A percentile compares a stretch with the other conserved stretches of the same genome.
Evolutionary conservation across 2,888 invertebrate genomes (phyloP).

Genomic region (Diachrysia chrysitis): DNA sequence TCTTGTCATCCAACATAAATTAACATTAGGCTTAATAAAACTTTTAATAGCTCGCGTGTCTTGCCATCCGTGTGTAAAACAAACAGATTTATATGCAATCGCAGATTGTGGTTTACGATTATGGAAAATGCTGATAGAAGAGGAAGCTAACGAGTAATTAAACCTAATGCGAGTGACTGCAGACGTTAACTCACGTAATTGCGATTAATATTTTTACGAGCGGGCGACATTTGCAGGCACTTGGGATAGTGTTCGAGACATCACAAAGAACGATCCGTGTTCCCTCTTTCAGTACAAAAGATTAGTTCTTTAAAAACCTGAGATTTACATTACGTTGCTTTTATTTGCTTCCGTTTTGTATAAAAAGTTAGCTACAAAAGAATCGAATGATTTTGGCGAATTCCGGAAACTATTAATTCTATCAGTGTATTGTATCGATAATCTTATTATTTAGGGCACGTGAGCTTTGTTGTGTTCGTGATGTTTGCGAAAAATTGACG

Average conservation of each 20-base stretch:
- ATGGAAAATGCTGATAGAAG: constrained; percentile 78
- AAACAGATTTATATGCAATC: constrained; percentile 76
- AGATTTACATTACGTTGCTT: constrained; percentile 66
- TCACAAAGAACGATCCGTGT: constrained; percentile 65
- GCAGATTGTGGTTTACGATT: constrained; percentile 85
- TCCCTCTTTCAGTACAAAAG: constrained; percentile 65
- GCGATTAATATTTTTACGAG: constrained; percentile 61
- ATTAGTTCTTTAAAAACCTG: constrained; percentile 66
- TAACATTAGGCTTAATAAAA: constrained; percentile 54
- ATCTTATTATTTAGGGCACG: constrained; percentile 84
- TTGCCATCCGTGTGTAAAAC: constrained; percentile 68
- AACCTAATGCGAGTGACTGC: constrained; percentile 63
- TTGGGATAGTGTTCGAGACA: constrained; percentile 55
- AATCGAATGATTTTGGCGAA: constrained; percentile 67
- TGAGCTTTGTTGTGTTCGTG: constrained; percentile 83
- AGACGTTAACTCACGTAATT: constrained; percentile 61
- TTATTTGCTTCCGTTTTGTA: constrained; percentile 76
- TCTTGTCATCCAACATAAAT: constrained; percentile 50
- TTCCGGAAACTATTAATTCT: constrained; percentile 81
- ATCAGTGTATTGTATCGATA: constrained; percentile 73
- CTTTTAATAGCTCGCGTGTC: constrained; percentile 57
- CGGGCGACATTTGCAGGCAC: constrained; percentile 43
- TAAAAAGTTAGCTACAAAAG: constrained; percentile 67
- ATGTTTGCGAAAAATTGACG: constrained; percentile 76
- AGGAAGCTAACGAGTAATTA: constrained; percentile 76